Evolutionary conservation across 2,888 invertebrate genomes (phyloP).

Genomic region (Acrobasis repandana): DNA sequence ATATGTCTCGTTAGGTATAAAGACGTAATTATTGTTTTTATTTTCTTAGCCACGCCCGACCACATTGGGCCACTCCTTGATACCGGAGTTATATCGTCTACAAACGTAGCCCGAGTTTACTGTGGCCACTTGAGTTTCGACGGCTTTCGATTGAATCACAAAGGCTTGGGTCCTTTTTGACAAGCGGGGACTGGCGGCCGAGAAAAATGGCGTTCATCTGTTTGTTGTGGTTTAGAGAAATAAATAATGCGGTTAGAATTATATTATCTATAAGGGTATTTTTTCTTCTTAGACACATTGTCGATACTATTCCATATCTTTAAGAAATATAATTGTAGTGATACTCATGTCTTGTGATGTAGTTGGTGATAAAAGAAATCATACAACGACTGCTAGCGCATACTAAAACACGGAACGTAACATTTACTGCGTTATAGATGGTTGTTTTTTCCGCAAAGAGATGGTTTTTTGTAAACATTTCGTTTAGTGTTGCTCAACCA

Average conservation of each 20-base stretch:
- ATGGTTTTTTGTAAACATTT: too few species aligned
- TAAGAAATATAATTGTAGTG: too few species aligned
- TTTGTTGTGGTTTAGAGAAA: slow-evolving; percentile 1
- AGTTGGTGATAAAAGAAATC: too few species aligned
- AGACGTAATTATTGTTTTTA: background rate
- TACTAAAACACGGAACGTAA: too few species aligned
- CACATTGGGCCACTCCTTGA: background rate
- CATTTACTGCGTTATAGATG: too few species aligned
- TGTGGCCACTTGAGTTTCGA: background rate
- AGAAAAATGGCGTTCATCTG: background rate
- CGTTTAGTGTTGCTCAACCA: too few species aligned
- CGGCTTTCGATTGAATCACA: slow-evolving; percentile 5
- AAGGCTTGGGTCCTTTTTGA: slow-evolving; percentile 2
- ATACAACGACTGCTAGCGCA: too few species aligned
- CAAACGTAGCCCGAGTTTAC: background rate
- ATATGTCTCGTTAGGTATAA: too few species aligned
- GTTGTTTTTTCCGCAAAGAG: too few species aligned
- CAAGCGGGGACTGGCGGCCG: background rate
- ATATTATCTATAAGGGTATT: background rate
- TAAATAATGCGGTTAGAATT: background rate
- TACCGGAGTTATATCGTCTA: background rate
- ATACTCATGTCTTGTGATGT: too few species aligned
- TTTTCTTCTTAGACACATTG: too few species aligned
- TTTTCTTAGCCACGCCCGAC: background rate
- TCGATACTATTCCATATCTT: too few species aligned